A percentile compares a stretch with the other conserved stretches of the same genome.
Conservation (phyloP, 2,888 invertebrate species). For the Cryptophagus acutangulus region DNA sequence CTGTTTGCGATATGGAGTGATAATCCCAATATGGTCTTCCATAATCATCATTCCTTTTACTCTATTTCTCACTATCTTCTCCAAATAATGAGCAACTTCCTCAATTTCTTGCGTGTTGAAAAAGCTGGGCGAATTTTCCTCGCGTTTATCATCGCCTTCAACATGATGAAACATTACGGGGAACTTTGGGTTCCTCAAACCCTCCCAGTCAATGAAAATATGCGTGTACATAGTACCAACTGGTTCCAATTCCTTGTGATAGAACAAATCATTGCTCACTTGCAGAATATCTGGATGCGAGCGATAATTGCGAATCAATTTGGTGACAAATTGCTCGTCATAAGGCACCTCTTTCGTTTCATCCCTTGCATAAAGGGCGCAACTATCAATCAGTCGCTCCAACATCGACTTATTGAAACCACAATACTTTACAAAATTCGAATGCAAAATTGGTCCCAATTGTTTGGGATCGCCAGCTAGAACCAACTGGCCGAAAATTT, state of each 20-base stretch:
- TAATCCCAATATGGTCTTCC: conserved; percentile 53
- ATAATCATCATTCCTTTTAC: conserved; percentile 48
- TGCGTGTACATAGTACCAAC: conserved; percentile 32
- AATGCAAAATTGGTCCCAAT: conserved; percentile 60
- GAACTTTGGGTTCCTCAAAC: conserved; percentile 48
- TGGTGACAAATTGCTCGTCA: conserved; percentile 56
- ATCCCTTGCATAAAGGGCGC: conserved; percentile 46
- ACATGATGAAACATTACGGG: conserved; percentile 58
- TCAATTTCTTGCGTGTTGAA: conserved; percentile 58
- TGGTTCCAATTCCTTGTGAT: conserved; percentile 57
- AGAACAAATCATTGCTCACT: conserved; percentile 67
- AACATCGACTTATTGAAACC: conserved; percentile 61
- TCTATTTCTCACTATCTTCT: conserved; percentile 48
- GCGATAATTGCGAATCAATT: conserved; percentile 69
- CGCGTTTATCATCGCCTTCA: conserved; percentile 52
- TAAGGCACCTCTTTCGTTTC: conserved; percentile 9
- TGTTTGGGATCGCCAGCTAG: conserved; percentile 70
- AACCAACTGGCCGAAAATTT: conserved; percentile 52
- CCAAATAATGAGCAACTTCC: conserved; percentile 54
- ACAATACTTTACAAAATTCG: conserved; percentile 41
- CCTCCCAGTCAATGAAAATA: conserved; percentile 43
- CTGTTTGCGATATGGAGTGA: conserved; percentile 53
- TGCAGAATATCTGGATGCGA: conserved; percentile 61
- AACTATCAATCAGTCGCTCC: conserved; percentile 59
- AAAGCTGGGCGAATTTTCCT: conserved; percentile 51